These are phyloP conservation scores for Falco rusticolus DNA, from an alignment of 2,797 vertebrate genomes.

Conservation along the genomic window DNA sequence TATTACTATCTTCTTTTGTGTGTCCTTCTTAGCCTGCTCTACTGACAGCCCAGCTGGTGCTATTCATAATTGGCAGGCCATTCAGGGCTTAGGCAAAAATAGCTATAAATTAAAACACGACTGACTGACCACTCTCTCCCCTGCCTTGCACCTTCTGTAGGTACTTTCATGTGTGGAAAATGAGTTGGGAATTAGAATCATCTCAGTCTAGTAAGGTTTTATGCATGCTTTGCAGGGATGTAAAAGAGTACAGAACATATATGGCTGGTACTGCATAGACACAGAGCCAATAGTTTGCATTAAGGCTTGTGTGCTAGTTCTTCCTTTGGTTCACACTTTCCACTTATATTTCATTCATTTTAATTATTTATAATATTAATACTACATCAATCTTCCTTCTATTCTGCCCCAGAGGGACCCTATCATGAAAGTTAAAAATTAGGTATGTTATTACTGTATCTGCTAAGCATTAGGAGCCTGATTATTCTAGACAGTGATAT, in stretches of 20 bases:
- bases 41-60: slow-evolving; percentile 64
- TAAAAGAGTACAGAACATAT: not conserved
- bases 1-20: not conserved
- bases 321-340: not conserved
- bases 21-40: slow-evolving; percentile 51
- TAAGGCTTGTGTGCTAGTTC: not conserved
- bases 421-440: slow-evolving; percentile 24
- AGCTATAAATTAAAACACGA: slow-evolving; percentile 66
- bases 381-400: slow-evolving; percentile 32
- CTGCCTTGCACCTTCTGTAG: slow-evolving; percentile 69
- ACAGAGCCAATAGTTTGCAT: not conserved
- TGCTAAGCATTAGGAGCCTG: slow-evolving; percentile 1
- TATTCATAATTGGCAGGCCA: slow-evolving; percentile 60
- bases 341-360: slow-evolving; percentile 36
- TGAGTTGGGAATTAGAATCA: not conserved
- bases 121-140: slow-evolving; percentile 64
- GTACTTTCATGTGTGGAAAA: slow-evolving; percentile 44
- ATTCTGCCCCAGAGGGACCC: not conserved
- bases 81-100: slow-evolving; percentile 63
- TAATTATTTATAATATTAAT: slow-evolving; percentile 56
- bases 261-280: not conserved
- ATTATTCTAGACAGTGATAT: slow-evolving; percentile 36
- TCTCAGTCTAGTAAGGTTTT: slow-evolving; percentile 1
- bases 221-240: not conserved
- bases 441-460: slow-evolving; percentile 20